Percentiles rank a stretch among this genome's conserved stretches.
Conservation (phyloP, 2,888 invertebrate genomes). For the Sarcophaga carnaria region DNA sequence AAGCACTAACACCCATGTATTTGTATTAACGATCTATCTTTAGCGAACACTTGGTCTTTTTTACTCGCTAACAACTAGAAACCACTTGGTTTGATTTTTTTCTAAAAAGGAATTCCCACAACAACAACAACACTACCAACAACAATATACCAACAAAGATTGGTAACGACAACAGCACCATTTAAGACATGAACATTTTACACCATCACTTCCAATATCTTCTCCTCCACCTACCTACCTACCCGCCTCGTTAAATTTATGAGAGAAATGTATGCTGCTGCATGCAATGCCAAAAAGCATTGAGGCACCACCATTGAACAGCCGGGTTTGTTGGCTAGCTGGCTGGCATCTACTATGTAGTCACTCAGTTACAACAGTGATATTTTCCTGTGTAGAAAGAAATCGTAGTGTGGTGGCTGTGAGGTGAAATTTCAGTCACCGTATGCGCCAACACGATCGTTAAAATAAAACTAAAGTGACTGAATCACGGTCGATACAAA, state of each 20-base stretch:
- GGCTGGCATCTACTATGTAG: constrained; percentile 1
- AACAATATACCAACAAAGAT: background rate
- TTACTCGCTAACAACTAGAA: constrained; percentile 24
- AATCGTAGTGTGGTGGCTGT: constrained; percentile 46
- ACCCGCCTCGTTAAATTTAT: background rate
- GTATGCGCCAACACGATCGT: constrained; percentile 64
- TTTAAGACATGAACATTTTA: constrained; percentile 61
- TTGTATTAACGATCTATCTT: constrained; percentile 27
- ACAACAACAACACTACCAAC: constrained; percentile 7
- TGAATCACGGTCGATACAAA: constrained; percentile 62
- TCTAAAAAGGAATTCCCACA: constrained; percentile 53
- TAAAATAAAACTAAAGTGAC: constrained; percentile 63
- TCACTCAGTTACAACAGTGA: constrained; percentile 19
- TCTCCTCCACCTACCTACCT: constrained; percentile 36
- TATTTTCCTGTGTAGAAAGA: constrained; percentile 25
- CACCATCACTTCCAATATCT: constrained; percentile 49
- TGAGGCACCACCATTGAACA: background rate
- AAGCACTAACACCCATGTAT: constrained; percentile 16
- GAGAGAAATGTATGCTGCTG: constrained; percentile 43
- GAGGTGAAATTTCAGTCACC: constrained; percentile 66
- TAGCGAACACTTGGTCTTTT: constrained; percentile 50
- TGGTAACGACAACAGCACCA: constrained; percentile 31
- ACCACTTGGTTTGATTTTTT: constrained; percentile 42
- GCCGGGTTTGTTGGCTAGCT: too few species aligned
- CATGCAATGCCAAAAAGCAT: constrained; percentile 18